Percentiles rank a stretch among this genome's conserved stretches.
Evolutionary conservation across 2,113 vertebrate genomes (phyloP).

Genomic region (Phrynosoma blainvillii): DNA sequence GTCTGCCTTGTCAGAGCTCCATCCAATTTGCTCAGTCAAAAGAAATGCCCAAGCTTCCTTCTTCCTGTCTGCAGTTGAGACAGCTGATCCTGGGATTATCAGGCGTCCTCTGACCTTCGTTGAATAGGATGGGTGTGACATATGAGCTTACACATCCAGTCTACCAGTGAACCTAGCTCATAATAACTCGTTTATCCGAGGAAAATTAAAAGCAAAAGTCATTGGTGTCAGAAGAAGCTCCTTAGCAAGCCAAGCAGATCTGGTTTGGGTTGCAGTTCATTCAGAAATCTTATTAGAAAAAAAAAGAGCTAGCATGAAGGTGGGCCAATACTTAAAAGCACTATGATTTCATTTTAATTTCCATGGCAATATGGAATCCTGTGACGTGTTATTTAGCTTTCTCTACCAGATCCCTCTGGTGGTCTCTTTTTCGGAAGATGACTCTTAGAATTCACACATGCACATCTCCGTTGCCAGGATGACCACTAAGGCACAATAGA

Average conservation of each 20-base stretch:
- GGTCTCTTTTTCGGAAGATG: no score
- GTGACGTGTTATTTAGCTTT: no score
- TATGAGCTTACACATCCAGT: neutral
- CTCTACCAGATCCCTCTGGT: no score
- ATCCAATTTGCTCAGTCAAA: constrained; percentile 38
- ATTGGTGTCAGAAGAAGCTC: constrained; percentile 18
- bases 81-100: constrained; percentile 25
- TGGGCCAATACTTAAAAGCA: neutral
- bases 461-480: no score
- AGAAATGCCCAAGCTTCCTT: constrained; percentile 37
- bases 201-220: constrained; percentile 42
- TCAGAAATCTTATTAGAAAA: constrained; percentile 24
- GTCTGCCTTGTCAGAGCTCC: constrained; percentile 21
- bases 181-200: neutral
- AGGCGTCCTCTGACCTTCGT: neutral
- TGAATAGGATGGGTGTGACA: neutral
- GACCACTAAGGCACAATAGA: no score
- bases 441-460: no score
- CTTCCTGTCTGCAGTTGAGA: constrained; percentile 18
- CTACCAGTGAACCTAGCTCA: neutral
- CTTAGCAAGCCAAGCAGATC: constrained; percentile 21
- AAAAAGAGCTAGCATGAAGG: constrained; percentile 26
- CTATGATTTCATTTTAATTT: neutral
- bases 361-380: no score
- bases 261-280: neutral